Conservation (phyloP, 1,140 invertebrate genomes). For the Eupristina koningsbergeri region DNA sequence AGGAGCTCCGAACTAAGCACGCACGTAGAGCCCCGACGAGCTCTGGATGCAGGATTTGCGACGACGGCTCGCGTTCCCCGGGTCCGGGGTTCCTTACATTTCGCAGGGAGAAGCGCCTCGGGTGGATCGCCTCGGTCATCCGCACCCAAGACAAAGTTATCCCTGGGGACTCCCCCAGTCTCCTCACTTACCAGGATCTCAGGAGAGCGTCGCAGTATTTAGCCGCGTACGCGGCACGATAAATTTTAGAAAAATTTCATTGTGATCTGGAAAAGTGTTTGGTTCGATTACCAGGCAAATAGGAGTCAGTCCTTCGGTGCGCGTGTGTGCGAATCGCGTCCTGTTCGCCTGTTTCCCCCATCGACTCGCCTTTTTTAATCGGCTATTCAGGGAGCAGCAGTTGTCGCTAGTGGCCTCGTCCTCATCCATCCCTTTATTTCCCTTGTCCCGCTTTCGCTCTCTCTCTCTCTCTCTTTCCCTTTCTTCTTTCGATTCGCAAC, state of each 20-base stretch:
- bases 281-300: slow-evolving; percentile 57
- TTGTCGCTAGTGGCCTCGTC: not conserved
- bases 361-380: slow-evolving; percentile 40
- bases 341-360: slow-evolving; percentile 35
- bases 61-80: not conserved
- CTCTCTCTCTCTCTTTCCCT: too few species aligned
- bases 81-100: not conserved
- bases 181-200: slow-evolving; percentile 61
- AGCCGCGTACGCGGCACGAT: slow-evolving; percentile 19
- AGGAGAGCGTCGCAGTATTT: slow-evolving; percentile 55
- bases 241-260: slow-evolving; percentile 54
- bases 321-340: not conserved
- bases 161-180: slow-evolving; percentile 64
- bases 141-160: slow-evolving; percentile 51
- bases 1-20: not conserved
- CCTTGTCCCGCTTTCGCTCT: too few species aligned
- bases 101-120: not conserved
- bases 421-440: too few species aligned
- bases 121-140: not conserved
- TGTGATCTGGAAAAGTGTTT: slow-evolving; percentile 61
- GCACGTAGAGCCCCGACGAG: not conserved
- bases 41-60: not conserved
- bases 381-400: slow-evolving; percentile 38
- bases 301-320: slow-evolving; percentile 40
- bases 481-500: not conserved